Evolutionary conservation across 2,797 vertebrate species (phyloP).

Genomic region (Sebastes cheni): DNA sequence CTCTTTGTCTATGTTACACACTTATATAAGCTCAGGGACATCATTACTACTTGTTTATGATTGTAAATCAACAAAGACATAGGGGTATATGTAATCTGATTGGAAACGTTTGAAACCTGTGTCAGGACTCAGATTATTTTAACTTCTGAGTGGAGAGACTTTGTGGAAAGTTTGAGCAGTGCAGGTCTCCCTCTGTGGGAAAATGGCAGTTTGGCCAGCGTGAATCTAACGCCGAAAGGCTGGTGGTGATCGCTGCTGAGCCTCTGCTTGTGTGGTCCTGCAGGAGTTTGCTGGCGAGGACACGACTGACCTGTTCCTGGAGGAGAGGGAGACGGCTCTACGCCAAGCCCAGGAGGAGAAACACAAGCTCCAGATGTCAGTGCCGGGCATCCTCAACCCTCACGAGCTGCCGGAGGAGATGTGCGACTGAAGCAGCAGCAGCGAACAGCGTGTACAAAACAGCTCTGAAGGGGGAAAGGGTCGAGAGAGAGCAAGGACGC

Average conservation of each 20-base stretch:
- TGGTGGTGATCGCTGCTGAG: background rate
- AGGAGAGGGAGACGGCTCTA: constrained; percentile 95
- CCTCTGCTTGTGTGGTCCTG: constrained; percentile 16
- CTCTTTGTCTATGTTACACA: background rate
- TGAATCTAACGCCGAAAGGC: background rate
- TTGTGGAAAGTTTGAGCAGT: background rate
- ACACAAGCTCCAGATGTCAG: constrained; percentile 98
- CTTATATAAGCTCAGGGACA: background rate
- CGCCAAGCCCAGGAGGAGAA: constrained; percentile 98
- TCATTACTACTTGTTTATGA: background rate
- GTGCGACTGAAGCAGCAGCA: constrained; percentile 88
- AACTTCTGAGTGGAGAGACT: background rate
- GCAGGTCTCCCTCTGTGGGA: background rate
- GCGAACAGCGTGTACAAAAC: constrained; percentile 38
- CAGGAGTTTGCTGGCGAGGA: constrained; percentile 99
- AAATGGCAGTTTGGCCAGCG: too few species aligned
- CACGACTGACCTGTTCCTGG: constrained; percentile 95
- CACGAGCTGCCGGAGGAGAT: constrained; percentile 99
- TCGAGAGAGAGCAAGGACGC: constrained; percentile 15
- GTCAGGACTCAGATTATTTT: background rate
- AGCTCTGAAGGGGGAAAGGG: constrained; percentile 22
- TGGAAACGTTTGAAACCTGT: background rate
- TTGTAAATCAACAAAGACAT: background rate
- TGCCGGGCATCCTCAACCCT: constrained; percentile 98
- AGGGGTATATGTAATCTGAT: background rate